Conservation (phyloP, 2,888 invertebrate species). For the Apodemia hepburni region DNA sequence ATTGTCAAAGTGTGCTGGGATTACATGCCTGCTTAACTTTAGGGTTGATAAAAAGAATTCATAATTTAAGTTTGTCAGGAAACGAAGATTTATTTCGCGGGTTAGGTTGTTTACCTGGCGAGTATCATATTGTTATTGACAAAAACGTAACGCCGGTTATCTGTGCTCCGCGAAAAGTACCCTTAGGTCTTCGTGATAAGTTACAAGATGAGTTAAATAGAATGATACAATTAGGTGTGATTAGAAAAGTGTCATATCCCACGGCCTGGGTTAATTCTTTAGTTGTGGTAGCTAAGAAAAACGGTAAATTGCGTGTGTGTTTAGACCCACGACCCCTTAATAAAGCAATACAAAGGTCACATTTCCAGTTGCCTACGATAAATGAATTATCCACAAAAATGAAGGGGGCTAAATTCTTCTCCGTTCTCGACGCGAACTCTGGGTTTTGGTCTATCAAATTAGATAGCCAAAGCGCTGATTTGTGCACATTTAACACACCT, state of each 20-base stretch:
- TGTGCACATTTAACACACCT: slow-evolving; percentile 32
- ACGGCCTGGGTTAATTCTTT: slow-evolving; percentile 32
- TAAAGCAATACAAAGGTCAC: slow-evolving; percentile 24
- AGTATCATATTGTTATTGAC: slow-evolving; percentile 26
- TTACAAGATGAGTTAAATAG: slow-evolving; percentile 17
- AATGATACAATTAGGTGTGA: slow-evolving; percentile 27
- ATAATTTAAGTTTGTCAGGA: slow-evolving; percentile 16
- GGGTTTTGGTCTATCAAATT: slow-evolving; percentile 33
- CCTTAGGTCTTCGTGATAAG: slow-evolving; percentile 14
- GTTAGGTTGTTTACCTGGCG: slow-evolving; percentile 26
- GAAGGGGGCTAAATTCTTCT: slow-evolving; percentile 26
- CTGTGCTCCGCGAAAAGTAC: slow-evolving; percentile 26
- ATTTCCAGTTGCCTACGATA: slow-evolving; percentile 30
- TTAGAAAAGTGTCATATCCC: slow-evolving; percentile 30
- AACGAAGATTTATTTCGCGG: slow-evolving; percentile 17
- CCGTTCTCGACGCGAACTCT: slow-evolving; percentile 30
- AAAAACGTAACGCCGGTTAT: slow-evolving; percentile 23
- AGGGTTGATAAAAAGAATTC: slow-evolving; percentile 21
- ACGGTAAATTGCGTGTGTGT: slow-evolving; percentile 27
- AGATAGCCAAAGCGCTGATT: slow-evolving; percentile 31
- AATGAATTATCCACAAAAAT: slow-evolving; percentile 28
- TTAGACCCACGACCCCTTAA: slow-evolving; percentile 29
- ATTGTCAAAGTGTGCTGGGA: slow-evolving; percentile 21
- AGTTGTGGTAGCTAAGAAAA: slow-evolving; percentile 30
- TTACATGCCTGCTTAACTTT: slow-evolving; percentile 17